These are phyloP conservation scores for Drosophila affinis DNA, from an alignment of 2,888 invertebrate genomes.

Conservation along the genomic window DNA sequence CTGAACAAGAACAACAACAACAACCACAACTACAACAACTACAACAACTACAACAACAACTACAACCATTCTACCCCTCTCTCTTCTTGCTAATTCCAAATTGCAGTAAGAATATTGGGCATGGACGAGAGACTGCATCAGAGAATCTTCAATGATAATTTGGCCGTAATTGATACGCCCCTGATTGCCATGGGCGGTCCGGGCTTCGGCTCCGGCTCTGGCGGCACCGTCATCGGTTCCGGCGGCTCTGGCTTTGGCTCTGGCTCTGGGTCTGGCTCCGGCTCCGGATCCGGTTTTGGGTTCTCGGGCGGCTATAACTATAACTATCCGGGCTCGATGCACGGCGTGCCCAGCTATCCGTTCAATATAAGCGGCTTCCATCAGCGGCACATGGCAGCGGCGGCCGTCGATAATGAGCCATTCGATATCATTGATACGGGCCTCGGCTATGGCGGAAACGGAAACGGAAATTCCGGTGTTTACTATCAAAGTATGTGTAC, in stretches of 20 bases:
- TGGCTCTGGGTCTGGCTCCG: slow-evolving; percentile 15
- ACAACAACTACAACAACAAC: slow-evolving; percentile 49
- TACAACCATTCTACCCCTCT: slow-evolving; percentile 77
- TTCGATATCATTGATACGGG: slow-evolving; percentile 82
- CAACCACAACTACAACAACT: slow-evolving; percentile 34
- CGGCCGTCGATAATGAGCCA: slow-evolving; percentile 78
- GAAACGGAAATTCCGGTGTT: slow-evolving; percentile 80
- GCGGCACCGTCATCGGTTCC: slow-evolving; percentile 43
- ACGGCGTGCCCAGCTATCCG: slow-evolving; percentile 83
- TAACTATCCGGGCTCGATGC: slow-evolving; percentile 81
- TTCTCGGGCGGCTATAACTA: slow-evolving; percentile 58
- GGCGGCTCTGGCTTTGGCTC: slow-evolving; percentile 25
- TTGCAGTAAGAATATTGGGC: slow-evolving; percentile 84
- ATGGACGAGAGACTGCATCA: slow-evolving; percentile 84
- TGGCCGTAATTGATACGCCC: slow-evolving; percentile 84
- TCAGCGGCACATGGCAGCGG: slow-evolving; percentile 81
- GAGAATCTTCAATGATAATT: slow-evolving; percentile 84
- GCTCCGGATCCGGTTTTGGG: slow-evolving; percentile 20
- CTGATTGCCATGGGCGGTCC: slow-evolving; percentile 78
- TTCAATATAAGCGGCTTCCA: slow-evolving; percentile 84
- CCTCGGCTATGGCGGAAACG: slow-evolving; percentile 67
- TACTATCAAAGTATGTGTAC: slow-evolving; percentile 84
- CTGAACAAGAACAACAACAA: slow-evolving; percentile 31
- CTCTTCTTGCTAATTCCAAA: slow-evolving; percentile 78
- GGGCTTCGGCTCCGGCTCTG: slow-evolving; percentile 40